phyloP scores from a whole-genome alignment of 2,797 vertebrate genomes.

The Myotis vivesi region DNA sequence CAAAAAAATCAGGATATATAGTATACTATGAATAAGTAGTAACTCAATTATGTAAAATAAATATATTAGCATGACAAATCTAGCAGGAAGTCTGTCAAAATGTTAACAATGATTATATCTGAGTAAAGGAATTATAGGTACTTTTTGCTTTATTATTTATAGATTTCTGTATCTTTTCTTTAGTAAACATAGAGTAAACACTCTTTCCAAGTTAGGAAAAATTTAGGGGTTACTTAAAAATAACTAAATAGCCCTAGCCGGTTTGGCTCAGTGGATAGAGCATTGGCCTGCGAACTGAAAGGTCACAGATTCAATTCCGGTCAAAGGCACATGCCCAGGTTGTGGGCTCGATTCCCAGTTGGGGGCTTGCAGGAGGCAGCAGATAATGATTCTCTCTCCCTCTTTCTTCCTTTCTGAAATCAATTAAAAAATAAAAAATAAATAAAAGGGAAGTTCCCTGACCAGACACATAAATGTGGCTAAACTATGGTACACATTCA shows the following conservation, averaged over 20 bases:
- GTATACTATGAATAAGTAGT: neutral
- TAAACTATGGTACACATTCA: neutral
- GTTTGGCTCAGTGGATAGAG: no score
- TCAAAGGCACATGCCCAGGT: no score
- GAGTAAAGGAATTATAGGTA: neutral
- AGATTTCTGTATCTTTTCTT: neutral
- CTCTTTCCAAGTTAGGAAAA: no score
- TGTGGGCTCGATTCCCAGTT: no score
- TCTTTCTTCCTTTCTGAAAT: no score
- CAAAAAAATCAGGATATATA: neutral
- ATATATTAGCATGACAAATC: neutral
- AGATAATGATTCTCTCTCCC: no score
- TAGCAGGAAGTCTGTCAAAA: neutral
- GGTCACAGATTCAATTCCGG: no score
- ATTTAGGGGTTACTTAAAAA: no score
- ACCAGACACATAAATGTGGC: neutral
- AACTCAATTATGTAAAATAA: neutral
- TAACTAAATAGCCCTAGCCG: no score
- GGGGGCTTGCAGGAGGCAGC: no score
- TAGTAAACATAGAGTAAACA: no score
- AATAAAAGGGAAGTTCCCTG: neutral
- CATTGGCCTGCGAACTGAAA: no score
- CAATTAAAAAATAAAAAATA: neutral
- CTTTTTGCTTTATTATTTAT: neutral
- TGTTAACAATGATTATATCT: neutral